A percentile compares a stretch with the other conserved stretches of the same genome.
Conservation (phyloP, 2,113 vertebrate species). For the Pluvialis apricaria region DNA sequence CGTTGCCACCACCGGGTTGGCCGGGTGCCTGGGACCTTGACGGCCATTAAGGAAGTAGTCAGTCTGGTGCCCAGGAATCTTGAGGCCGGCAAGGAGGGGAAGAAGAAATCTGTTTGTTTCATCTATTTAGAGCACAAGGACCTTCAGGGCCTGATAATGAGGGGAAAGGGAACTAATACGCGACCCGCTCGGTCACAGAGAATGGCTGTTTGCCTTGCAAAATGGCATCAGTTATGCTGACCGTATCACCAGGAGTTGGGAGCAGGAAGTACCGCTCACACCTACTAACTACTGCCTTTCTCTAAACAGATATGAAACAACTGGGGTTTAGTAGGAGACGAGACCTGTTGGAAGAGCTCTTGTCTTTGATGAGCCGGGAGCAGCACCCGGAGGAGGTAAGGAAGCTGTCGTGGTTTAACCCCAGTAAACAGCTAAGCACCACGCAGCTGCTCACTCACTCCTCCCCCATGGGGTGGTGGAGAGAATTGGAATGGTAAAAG, state of each 20-base stretch:
- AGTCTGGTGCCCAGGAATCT: not conserved
- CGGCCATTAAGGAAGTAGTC: not conserved
- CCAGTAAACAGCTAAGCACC: not conserved
- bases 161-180: fast-evolving
- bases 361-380: constrained; percentile 88
- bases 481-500: not conserved
- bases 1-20: not conserved
- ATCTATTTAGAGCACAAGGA: not conserved
- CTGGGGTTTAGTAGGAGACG: constrained; percentile 71
- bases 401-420: not conserved
- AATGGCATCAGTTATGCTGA: not conserved
- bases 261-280: not conserved
- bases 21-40: not conserved
- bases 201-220: not conserved
- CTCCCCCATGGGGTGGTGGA: not conserved
- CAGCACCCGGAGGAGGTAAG: constrained; percentile 83
- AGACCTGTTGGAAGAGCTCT: constrained; percentile 78
- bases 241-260: not conserved
- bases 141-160: not conserved
- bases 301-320: constrained; percentile 75
- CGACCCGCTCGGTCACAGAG: not conserved
- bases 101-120: not conserved
- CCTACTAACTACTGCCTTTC: not conserved
- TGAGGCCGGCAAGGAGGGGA: not conserved
- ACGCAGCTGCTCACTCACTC: fast-evolving